Evolutionary conservation across 2,797 vertebrate species (phyloP), one percentile per base, ranked within the genome.

Genomic region (Alectoris magna): DNA sequence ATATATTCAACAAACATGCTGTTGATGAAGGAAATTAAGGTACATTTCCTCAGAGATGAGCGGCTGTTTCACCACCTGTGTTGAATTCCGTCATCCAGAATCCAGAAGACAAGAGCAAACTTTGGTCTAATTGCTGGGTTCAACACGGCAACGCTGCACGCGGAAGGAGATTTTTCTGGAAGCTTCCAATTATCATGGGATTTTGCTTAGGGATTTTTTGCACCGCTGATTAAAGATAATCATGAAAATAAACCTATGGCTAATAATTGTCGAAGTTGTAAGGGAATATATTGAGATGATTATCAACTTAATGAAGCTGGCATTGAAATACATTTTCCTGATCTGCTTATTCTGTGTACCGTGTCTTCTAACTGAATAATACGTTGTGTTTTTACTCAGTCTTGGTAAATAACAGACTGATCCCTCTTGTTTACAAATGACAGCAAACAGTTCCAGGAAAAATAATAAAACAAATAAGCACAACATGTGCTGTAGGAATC

Each of bases 301-400:
- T 97, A 94, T 96, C 86, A 18, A 91, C 87, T 94, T 94, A 94
- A 96, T 96, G 93, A 96, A 95, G 82, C 88, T 94, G 86, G 94
- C 91, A 86, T 79, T 82, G 88, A 94, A 96, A 96, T 95, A 84
- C 84, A 92, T 94, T 94, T 94, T 87, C 62, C 84, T 94, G 82
- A 94, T 95, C 94, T 85, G 73, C 90, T 92, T 87, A 82, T 51
- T 86, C 84, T 70, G 66, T 91, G 91, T 84, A 63, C 91, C 92
- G 68, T 64, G 38, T 36, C 87, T 94, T 73, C 87, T 92, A 77
- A 95, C 77, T 93, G 91, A 84, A 91, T 96, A 94, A 95, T 92
- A 71, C 1, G 16, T 70, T 43, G 43, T 88, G 85, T 84, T 96
- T 91, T 95, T 63, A 84, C 87, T 91, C 91, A 96, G 89, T 58